Base-by-base conservation (phyloP, 92 coral and sea anemone species). In the Desmophyllum pertusum region DNA sequence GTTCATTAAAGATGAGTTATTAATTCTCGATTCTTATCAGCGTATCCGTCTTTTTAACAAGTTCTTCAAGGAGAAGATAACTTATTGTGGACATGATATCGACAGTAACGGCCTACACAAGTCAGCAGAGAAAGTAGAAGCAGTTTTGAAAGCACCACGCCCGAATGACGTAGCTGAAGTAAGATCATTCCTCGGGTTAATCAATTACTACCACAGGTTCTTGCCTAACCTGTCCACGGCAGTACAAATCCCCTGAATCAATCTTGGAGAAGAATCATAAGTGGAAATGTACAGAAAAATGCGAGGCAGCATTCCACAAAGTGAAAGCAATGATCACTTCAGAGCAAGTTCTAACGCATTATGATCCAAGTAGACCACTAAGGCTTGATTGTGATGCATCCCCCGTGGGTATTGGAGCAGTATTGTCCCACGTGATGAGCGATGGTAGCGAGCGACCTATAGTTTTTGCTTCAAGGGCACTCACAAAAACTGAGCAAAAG, bases 301-400 rank as follows among this genome's bases (percentile, higher is more conserved):
- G 88, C 64, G 84, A 85, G 38, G 57, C 25, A 51, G 70, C 89
- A 43, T 77, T 85, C 77, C 65, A 37, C 48, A 48, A 77, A 35
- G 84, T 81, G 39, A 77, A 67, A 53, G 81, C 57, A 57, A 67
- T 80, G 76, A 73, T 80, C 76, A 83, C 73, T 40, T 74, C 46
- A 42, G 46, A 42, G 46, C 46, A 42, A 42, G 46, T 42, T 42
- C 46, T 42, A 42, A 42, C 46, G 5, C 46, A 42, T 9, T 42
- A 42, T 42, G 46, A 42, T 9, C 46, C 46, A 42, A 42, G 46
- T 9, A 3, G 70, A 39, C 84, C 88, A 76, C 69, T 88, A 14
- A 76, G 73, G 50, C 59, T 86, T 51, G 87, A 87, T 23, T 83
- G 91, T 42, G 91, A 83, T 77, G 85, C 88, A 18, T 88, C 85